A percentile compares a stretch with the other conserved stretches of the same genome.
Conservation (phyloP, 2,888 invertebrate genomes). For the Drosophila testacea region DNA sequence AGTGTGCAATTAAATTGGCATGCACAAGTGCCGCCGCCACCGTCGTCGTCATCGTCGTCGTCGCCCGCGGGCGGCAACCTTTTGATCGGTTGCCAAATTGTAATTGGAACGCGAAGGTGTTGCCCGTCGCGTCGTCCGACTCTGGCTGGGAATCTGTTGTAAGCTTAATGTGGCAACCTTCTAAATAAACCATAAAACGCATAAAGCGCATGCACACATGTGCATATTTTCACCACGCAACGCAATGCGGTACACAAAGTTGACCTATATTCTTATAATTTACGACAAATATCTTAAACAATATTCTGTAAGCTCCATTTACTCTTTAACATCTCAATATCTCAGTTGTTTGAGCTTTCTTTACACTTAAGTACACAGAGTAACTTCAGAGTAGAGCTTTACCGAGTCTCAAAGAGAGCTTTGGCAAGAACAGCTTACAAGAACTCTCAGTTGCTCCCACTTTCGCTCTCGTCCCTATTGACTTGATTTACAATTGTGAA, state of each 20-base stretch:
- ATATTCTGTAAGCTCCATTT: background rate
- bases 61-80: conserved; percentile 68
- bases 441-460: conserved; percentile 16
- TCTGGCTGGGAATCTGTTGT: conserved; percentile 36
- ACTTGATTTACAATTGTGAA: background rate
- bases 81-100: conserved; percentile 81
- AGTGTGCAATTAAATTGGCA: conserved; percentile 79
- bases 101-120: conserved; percentile 82
- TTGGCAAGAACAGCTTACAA: conserved; percentile 36
- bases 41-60: conserved; percentile 30
- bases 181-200: conserved; percentile 60
- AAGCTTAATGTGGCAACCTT: conserved; percentile 60
- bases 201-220: conserved; percentile 35
- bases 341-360: conserved; percentile 9
- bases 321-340: background rate
- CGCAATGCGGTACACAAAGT: conserved; percentile 12
- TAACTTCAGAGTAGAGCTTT: background rate
- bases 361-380: background rate
- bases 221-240: conserved; percentile 20
- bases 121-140: conserved; percentile 58
- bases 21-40: conserved; percentile 71
- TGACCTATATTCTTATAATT: conserved; percentile 23
- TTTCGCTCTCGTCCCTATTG: conserved; percentile 43
- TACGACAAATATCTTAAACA: background rate
- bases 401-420: conserved; percentile 22